Evolutionary conservation across 2,888 invertebrate genomes (phyloP).

Genomic region (Harpagoxenus sublaevis): DNA sequence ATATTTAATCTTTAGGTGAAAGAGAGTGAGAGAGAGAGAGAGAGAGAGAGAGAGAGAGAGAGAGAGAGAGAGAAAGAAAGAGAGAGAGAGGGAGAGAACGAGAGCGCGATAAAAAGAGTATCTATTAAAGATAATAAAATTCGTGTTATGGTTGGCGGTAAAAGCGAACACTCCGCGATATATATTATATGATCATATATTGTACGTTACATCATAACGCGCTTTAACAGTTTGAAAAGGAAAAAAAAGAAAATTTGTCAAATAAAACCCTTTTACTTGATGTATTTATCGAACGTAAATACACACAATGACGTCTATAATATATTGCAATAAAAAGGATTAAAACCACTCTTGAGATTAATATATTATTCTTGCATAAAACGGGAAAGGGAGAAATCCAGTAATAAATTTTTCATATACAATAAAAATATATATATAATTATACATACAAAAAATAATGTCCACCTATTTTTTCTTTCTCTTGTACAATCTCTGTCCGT

Average conservation of each 20-base stretch:
- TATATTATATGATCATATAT: slow-evolving; percentile 52
- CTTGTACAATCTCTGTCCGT: too few relatives aligned
- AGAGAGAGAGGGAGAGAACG: not conserved
- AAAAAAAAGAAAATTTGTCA: slow-evolving; percentile 46
- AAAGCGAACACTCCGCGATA: slow-evolving; percentile 34
- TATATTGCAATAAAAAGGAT: slow-evolving; percentile 63
- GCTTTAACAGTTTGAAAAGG: slow-evolving; percentile 55
- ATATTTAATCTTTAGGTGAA: slow-evolving; percentile 45
- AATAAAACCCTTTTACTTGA: slow-evolving; percentile 60
- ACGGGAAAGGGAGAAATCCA: not conserved
- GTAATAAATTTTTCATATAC: not conserved
- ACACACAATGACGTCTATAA: slow-evolving; percentile 59
- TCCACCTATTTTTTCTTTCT: not conserved
- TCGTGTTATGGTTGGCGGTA: slow-evolving; percentile 49
- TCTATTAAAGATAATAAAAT: slow-evolving; percentile 54
- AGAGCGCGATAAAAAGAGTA: slow-evolving; percentile 27
- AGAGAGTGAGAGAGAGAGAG: not conserved
- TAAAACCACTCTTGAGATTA: slow-evolving; percentile 20
- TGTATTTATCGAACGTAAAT: slow-evolving; percentile 61
- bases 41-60: not conserved
- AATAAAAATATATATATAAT: not conserved
- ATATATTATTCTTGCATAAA: not conserved
- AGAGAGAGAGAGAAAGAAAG: not conserved
- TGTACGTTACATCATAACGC: slow-evolving; percentile 58
- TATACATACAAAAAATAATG: not conserved